Percentiles rank a stretch among this genome's conserved stretches.
Evolutionary conservation across 2,113 vertebrate genomes (phyloP).

Genomic region (Brienomyrus brachyistius): DNA sequence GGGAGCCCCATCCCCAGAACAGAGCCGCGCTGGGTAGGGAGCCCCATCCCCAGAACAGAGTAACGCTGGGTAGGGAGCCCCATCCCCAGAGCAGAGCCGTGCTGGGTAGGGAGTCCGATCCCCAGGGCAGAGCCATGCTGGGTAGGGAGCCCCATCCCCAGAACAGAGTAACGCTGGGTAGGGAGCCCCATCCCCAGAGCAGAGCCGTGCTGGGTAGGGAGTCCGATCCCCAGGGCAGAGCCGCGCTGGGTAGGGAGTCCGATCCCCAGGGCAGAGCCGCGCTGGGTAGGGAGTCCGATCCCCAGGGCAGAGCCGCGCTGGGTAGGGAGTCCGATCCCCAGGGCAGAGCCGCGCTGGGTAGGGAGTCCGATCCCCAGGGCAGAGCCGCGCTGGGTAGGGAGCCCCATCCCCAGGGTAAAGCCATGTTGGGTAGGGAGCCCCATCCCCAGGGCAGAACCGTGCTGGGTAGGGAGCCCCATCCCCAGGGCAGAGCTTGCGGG

Average conservation of each 20-base stretch:
- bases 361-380: slow-evolving; percentile 52
- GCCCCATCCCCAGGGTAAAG: slow-evolving; percentile 69
- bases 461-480: not conserved
- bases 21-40: not conserved
- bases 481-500: not conserved
- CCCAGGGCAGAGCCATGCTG: not conserved
- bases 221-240: too few relatives aligned
- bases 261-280: too few relatives aligned
- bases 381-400: slow-evolving; percentile 70
- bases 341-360: slow-evolving; percentile 42
- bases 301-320: too few relatives aligned
- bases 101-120: slow-evolving; percentile 47
- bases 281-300: too few relatives aligned
- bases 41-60: slow-evolving; percentile 68
- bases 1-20: slow-evolving; percentile 6
- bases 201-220: not conserved
- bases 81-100: not conserved
- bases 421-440: slow-evolving; percentile 77
- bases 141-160: too few relatives aligned
- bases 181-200: not conserved
- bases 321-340: too few relatives aligned
- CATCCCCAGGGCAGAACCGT: not conserved
- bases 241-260: too few relatives aligned
- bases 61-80: slow-evolving; percentile 76
- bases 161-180: too few relatives aligned